A percentile compares a stretch with the other conserved stretches of the same genome.
Evolutionary conservation across 1,140 invertebrate species (phyloP).

Genomic region (Cyclargus thomasi): DNA sequence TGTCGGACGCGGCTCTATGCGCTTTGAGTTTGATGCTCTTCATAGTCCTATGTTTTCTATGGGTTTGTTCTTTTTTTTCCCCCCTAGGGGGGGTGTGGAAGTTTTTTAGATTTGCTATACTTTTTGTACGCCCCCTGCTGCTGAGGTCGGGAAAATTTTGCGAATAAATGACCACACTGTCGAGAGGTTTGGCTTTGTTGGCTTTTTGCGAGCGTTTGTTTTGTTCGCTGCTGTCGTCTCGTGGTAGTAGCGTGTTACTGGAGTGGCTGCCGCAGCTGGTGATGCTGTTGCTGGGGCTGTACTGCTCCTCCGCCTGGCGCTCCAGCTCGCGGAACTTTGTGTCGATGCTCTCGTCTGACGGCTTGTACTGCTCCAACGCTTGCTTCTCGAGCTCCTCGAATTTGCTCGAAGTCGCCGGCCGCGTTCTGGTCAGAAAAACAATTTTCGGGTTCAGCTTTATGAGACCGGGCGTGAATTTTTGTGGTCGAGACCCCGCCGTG

Average conservation of each 20-base stretch:
- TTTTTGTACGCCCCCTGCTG: conserved; percentile 49
- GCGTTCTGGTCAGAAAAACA: conserved; percentile 44
- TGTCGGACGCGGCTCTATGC: conserved; percentile 56
- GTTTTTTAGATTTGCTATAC: conserved; percentile 69
- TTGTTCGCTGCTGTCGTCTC: conserved; percentile 30
- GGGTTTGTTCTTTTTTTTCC: conserved; percentile 62
- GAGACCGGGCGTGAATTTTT: conserved; percentile 57
- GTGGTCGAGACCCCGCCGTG: conserved; percentile 45
- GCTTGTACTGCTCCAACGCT: conserved; percentile 71
- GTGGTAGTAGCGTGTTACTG: conserved; percentile 39
- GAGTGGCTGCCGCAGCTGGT: conserved; percentile 67
- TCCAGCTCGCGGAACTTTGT: conserved; percentile 66
- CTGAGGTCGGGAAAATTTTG: conserved; percentile 67
- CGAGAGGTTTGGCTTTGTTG: conserved; percentile 54
- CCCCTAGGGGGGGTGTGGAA: conserved; percentile 67
- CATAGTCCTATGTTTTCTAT: conserved; percentile 41
- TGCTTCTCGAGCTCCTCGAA: conserved; percentile 70
- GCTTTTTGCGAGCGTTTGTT: conserved; percentile 51
- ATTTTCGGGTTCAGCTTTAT: conserved; percentile 63
- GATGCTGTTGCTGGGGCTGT: conserved; percentile 67
- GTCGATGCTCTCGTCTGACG: conserved; percentile 70
- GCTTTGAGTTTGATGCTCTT: conserved; percentile 46
- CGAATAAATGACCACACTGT: conserved; percentile 63
- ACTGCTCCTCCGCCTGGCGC: conserved; percentile 67
- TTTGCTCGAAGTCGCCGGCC: conserved; percentile 50